Percentiles rank a stretch among this genome's conserved stretches.
These are phyloP conservation scores for Nomia melanderi DNA, from an alignment of 1,140 invertebrate genomes.

Conservation along the genomic window DNA sequence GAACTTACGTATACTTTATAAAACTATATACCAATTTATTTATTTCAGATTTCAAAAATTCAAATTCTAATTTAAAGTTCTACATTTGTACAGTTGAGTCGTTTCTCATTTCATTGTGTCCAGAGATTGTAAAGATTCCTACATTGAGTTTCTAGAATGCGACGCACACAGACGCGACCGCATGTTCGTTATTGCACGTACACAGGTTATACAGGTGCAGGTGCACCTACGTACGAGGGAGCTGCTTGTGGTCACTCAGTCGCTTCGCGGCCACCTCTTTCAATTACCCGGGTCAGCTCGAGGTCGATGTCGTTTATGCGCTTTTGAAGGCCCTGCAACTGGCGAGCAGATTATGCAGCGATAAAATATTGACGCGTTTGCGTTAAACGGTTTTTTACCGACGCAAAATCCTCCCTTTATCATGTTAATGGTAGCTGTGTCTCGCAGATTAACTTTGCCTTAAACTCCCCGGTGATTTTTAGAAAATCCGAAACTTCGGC, in stretches of 20 bases:
- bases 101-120: background rate
- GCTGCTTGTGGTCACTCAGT: constrained; percentile 38
- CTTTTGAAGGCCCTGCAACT: constrained; percentile 22
- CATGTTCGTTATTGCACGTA: constrained; percentile 22
- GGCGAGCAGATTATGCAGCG: constrained; percentile 29
- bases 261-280: constrained; percentile 49
- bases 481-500: background rate
- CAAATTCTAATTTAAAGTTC: too few relatives aligned
- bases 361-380: constrained; percentile 32
- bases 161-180: background rate
- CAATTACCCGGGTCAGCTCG: constrained; percentile 52
- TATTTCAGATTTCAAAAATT: too few relatives aligned
- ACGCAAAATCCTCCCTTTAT: constrained; percentile 16
- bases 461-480: background rate
- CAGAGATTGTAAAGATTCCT: background rate
- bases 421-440: constrained; percentile 2
- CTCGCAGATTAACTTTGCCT: constrained; percentile 19
- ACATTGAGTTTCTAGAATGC: constrained; percentile 6
- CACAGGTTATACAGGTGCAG: background rate
- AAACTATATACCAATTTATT: too few relatives aligned
- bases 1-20: too few relatives aligned
- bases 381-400: constrained; percentile 35
- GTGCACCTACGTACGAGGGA: constrained; percentile 40
- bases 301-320: constrained; percentile 53
- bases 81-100: too few relatives aligned